phyloP scores from a whole-genome alignment of 2,797 vertebrate genomes.

The Miichthys miiuy region DNA sequence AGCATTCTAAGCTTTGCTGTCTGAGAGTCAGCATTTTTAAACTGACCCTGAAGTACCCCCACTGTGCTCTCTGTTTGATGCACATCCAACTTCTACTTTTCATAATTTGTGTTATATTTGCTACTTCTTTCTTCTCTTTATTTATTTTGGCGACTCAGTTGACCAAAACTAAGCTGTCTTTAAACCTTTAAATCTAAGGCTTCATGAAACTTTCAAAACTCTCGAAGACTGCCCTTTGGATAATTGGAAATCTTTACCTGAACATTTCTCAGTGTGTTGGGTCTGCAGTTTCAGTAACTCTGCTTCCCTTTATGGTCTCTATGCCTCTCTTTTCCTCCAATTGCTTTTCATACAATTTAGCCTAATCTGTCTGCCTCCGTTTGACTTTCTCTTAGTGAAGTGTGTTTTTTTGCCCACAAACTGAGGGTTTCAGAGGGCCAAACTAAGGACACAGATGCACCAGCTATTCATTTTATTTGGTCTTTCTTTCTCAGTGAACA shows the following conservation, averaged over 20 bases:
- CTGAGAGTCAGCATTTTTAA: conserved; percentile 5
- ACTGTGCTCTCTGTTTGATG: conserved; percentile 35
- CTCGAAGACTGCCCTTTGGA: not conserved
- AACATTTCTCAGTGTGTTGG: not conserved
- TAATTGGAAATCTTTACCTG: conserved; percentile 7
- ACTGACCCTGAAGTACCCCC: conserved; percentile 6
- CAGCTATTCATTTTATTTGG: conserved; percentile 8
- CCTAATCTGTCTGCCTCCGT: not conserved
- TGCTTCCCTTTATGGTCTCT: not conserved
- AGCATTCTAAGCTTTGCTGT: not conserved
- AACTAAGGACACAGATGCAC: conserved; percentile 11
- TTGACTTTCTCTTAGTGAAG: conserved; percentile 12
- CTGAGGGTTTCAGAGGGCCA: conserved; percentile 12
- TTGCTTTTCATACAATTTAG: not conserved
- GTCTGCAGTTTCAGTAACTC: not conserved
- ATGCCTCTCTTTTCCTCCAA: not conserved
- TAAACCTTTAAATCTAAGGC: conserved; percentile 19
- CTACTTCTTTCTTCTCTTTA: conserved; percentile 5
- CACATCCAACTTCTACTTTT: conserved; percentile 18
- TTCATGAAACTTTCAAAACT: not conserved
- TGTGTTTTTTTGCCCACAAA: conserved; percentile 6
- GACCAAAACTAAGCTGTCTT: conserved; percentile 3
- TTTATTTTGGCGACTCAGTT: conserved; percentile 20
- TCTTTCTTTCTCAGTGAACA: conserved; percentile 31
- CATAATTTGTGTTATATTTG: conserved; percentile 8